Evolutionary conservation across 2,888 invertebrate genomes (phyloP).

Genomic region (Spicauda simplicius): DNA sequence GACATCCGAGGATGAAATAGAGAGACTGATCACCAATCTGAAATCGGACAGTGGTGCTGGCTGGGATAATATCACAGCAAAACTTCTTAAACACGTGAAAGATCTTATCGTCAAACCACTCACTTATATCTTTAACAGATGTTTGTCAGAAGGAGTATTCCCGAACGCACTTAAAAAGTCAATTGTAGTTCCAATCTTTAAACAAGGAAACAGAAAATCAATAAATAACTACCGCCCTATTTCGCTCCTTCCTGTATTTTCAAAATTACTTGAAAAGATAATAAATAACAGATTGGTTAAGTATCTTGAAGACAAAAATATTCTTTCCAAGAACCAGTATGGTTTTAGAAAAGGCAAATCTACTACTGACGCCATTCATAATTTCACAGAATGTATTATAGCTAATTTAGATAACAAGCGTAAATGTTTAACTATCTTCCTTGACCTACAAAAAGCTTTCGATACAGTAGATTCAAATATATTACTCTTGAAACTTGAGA

Average conservation of each 20-base stretch:
- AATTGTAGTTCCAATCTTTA: slow-evolving; percentile 5
- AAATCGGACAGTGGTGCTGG: neutral
- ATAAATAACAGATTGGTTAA: slow-evolving; percentile 6
- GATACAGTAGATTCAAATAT: neutral
- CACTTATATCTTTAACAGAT: neutral
- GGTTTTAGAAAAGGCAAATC: too few relatives aligned
- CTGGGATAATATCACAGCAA: neutral
- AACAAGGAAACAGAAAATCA: slow-evolving; percentile 3
- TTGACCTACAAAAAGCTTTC: slow-evolving; percentile 9
- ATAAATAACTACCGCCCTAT: slow-evolving; percentile 13
- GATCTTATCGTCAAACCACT: neutral
- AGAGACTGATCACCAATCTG: neutral
- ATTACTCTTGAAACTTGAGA: slow-evolving; percentile 3
- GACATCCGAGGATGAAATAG: neutral
- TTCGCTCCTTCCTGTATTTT: slow-evolving; percentile 10
- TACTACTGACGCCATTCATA: neutral
- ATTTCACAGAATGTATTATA: neutral
- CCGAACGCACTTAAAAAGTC: slow-evolving; percentile 7
- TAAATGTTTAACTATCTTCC: neutral
- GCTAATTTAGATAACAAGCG: slow-evolving; percentile 3
- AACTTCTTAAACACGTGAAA: neutral
- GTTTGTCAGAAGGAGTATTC: slow-evolving; percentile 6
- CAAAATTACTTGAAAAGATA: slow-evolving; percentile 10
- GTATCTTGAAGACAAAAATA: neutral
- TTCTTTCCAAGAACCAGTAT: slow-evolving; percentile 1